Evolutionary conservation across 2,113 vertebrate genomes (phyloP), one percentile per base, ranked within the genome.

Genomic region (Dromiciops gliroides): DNA sequence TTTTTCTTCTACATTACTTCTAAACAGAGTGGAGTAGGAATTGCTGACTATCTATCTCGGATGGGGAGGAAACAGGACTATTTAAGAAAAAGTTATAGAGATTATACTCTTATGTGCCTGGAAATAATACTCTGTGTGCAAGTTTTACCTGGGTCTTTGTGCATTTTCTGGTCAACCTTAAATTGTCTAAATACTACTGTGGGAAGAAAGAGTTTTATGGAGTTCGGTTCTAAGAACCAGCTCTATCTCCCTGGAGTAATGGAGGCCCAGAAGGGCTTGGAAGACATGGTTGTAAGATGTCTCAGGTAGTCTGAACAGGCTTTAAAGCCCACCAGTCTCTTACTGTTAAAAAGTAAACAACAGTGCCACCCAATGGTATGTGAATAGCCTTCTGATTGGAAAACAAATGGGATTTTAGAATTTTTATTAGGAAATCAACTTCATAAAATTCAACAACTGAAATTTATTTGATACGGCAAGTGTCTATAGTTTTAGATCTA

Each of bases 1-100:
- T 97, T 95, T 97, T 53, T 51, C 98, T 98, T 94, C 89, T 95
- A 97, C 96, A 98, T 98, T 98, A 98, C 94, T 96, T 98, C 97
- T 95, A 91, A 51, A 88, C 95, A 96, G 95, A 97, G 98, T 96
- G 97, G 97, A 97, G 96, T 51, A 90, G 53, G 91, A 52, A 93
- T 91, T 95, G 94, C 96, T 97, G 97, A 90, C 94, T 91, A 56
- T 97, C 91, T 50, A 91, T 97, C 91, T 94, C 53, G 48, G 56
- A 91, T 47, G n/a, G 52, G 90, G 89, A 92, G 67, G n/a, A 83
- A 83, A 83, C 28, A 90, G 93, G 96, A 89, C 50, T 95, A 94
- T 92, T 96, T 92, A 96, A 91, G 50, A 96, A 95, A 91, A 90
- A 67, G 26, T 94, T 95, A 94, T 0, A 4, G 95, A n/a, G 47